These are phyloP conservation scores for Erinaceus europaeus DNA, from an alignment of 2,113 vertebrate species.

Conservation along the genomic window DNA sequence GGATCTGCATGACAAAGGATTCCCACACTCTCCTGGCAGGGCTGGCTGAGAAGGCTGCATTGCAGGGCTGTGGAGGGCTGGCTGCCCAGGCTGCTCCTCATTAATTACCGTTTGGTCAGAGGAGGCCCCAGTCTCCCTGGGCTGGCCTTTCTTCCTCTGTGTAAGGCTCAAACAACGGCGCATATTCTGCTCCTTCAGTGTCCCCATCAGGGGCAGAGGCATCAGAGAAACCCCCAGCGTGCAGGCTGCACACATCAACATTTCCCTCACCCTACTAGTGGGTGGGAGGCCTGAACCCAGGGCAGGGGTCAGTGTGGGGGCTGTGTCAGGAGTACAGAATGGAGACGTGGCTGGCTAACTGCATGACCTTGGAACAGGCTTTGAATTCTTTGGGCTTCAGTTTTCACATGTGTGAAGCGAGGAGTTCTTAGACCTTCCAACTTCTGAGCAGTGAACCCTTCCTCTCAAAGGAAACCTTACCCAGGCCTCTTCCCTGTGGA, in stretches of 20 bases:
- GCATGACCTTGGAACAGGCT: background rate
- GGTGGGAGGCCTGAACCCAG: background rate
- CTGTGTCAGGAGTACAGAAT: background rate
- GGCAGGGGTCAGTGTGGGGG: background rate
- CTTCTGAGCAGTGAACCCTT: background rate
- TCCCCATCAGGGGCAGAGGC: background rate
- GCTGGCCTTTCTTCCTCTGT: background rate
- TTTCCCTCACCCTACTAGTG: background rate
- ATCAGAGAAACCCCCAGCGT: background rate
- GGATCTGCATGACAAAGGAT: slow-evolving; percentile 70
- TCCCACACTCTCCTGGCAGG: slow-evolving; percentile 52
- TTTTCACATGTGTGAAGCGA: slow-evolving; percentile 17
- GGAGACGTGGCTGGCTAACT: background rate
- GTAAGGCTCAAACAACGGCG: background rate
- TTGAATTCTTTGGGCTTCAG: slow-evolving; percentile 16
- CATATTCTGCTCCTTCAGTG: background rate
- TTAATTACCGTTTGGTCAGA: slow-evolving; percentile 52
- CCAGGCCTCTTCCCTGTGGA: background rate
- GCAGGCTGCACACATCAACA: slow-evolving; percentile 5
- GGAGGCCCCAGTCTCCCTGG: background rate
- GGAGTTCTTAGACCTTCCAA: background rate
- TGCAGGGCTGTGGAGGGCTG: slow-evolving; percentile 23
- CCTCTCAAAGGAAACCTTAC: slow-evolving; percentile 16
- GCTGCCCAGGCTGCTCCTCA: slow-evolving; percentile 14
- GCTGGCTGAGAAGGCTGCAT: slow-evolving; percentile 40